Percentiles rank a stretch among this genome's conserved stretches.
phyloP scores from a whole-genome alignment of 1,140 invertebrate genomes.

The Goniozus legneri region DNA sequence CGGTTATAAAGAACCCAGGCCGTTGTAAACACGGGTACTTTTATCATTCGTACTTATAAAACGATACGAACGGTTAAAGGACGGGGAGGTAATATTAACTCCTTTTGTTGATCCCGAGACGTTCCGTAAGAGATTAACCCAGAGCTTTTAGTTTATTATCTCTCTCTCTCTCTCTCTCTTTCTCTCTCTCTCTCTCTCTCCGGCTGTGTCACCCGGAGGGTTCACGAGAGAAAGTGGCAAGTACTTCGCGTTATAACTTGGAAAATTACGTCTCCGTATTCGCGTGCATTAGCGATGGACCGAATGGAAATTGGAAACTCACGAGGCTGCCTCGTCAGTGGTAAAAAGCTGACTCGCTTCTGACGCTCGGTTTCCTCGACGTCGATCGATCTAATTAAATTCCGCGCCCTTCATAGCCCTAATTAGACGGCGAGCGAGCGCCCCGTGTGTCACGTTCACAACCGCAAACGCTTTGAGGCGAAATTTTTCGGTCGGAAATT shows the following conservation, averaged over 20 bases:
- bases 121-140: background rate
- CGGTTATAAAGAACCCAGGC: too few relatives aligned
- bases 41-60: constrained; percentile 1
- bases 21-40: too few relatives aligned
- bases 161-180: constrained; percentile 9
- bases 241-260: too few relatives aligned
- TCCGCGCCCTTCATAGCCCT: constrained; percentile 19
- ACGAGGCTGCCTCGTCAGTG: constrained; percentile 9
- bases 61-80: background rate
- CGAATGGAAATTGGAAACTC: constrained; percentile 23
- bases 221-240: too few relatives aligned
- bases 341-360: constrained; percentile 12
- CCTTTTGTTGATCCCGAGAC: constrained; percentile 9
- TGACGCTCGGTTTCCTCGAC: constrained; percentile 14
- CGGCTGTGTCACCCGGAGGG: background rate
- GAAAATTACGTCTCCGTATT: too few relatives aligned
- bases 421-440: too few relatives aligned
- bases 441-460: too few relatives aligned
- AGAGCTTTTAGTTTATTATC: background rate
- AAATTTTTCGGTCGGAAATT: too few relatives aligned
- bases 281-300: constrained; percentile 11
- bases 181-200: background rate
- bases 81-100: constrained; percentile 3
- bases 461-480: too few relatives aligned
- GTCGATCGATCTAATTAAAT: constrained; percentile 21